Conservation (phyloP, 2,888 invertebrate genomes). For the Herminia tarsipennalis region DNA sequence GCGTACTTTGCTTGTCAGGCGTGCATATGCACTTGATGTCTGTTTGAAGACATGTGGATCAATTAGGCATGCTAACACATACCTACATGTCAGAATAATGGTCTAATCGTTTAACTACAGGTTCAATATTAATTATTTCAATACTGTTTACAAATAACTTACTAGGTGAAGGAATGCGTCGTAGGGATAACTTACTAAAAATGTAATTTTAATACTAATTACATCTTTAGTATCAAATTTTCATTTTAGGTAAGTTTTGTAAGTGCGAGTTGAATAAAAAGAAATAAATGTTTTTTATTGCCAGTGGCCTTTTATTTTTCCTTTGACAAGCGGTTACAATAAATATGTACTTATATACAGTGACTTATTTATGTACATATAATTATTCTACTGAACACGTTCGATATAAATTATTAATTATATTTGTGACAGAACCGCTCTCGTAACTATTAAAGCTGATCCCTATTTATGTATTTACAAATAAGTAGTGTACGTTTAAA, state of each 20-base stretch:
- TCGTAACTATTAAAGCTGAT: constrained; percentile 72
- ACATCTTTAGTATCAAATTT: constrained; percentile 34
- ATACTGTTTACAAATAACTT: background rate
- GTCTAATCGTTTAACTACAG: no score
- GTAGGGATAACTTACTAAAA: constrained; percentile 29
- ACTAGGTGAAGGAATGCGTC: constrained; percentile 18
- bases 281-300: constrained; percentile 82
- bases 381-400: constrained; percentile 69
- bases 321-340: constrained; percentile 67
- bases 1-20: no score
- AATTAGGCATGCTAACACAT: no score
- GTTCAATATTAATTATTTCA: no score
- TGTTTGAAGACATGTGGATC: no score
- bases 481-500: background rate
- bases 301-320: constrained; percentile 73
- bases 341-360: constrained; percentile 64
- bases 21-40: no score
- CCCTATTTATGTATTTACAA: constrained; percentile 55
- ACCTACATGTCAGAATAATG: no score
- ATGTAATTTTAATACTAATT: constrained; percentile 36
- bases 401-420: constrained; percentile 48
- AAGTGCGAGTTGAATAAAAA: constrained; percentile 50
- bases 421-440: constrained; percentile 50
- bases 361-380: constrained; percentile 52
- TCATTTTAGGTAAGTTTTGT: constrained; percentile 35